Conservation (phyloP, 2,797 vertebrate species). For the Hydrocynus forskahlii region DNA sequence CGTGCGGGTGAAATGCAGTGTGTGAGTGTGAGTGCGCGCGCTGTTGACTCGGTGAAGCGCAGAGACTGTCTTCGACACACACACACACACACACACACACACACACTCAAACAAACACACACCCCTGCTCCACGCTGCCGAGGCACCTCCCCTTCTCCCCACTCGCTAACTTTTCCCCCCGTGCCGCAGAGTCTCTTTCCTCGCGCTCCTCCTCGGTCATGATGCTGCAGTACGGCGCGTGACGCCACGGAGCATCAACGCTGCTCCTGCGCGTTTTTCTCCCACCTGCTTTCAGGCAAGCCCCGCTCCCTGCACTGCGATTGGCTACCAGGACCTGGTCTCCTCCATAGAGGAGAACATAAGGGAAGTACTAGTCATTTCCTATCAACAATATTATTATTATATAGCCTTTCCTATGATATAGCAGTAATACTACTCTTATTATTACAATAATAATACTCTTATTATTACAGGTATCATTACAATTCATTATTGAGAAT, state of each 20-base stretch:
- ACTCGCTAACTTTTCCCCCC: slow-evolving; percentile 13
- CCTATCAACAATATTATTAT: neutral
- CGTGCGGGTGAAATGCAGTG: neutral
- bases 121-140: neutral
- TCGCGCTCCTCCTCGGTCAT: slow-evolving; percentile 3
- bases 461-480: too few relatives aligned
- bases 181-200: slow-evolving; percentile 20
- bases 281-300: neutral
- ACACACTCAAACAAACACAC: neutral
- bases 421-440: too few relatives aligned
- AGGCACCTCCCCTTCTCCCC: neutral
- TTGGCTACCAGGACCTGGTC: neutral
- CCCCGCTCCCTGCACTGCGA: neutral
- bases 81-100: slow-evolving; percentile 5
- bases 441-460: too few relatives aligned
- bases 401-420: too few relatives aligned
- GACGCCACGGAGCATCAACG: slow-evolving; percentile 39
- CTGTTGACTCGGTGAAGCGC: neutral
- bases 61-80: neutral
- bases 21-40: neutral
- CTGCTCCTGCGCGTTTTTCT: neutral
- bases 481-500: too few relatives aligned
- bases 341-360: neutral
- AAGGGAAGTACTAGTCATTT: neutral
- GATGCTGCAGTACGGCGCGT: slow-evolving; percentile 46